Conservation (phyloP, 2,797 vertebrate genomes). For the Emydoidea blandingii region DNA sequence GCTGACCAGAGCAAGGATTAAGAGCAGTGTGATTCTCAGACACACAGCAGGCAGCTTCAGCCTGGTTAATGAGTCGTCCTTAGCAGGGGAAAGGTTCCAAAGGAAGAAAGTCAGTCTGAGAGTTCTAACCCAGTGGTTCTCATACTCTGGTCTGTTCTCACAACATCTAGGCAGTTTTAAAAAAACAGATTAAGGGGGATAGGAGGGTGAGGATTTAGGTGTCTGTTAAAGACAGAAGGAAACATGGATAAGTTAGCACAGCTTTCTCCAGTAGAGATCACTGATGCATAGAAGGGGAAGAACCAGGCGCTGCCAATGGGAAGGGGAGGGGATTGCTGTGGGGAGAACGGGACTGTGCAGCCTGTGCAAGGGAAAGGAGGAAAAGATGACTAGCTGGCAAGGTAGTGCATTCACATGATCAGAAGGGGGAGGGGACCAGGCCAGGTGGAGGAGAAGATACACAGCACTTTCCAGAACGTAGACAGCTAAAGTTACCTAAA, state of each 20-base stretch:
- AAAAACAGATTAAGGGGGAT: neutral
- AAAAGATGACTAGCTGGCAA: neutral
- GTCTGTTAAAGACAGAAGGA: neutral
- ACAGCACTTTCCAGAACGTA: neutral
- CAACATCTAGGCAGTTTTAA: neutral
- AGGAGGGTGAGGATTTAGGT: neutral
- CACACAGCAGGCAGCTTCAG: neutral
- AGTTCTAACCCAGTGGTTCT: neutral
- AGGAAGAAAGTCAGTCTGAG: too few species aligned
- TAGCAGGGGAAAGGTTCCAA: neutral
- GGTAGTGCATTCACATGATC: neutral
- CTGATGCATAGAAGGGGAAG: neutral
- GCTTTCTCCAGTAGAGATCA: neutral
- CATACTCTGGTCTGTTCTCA: neutral
- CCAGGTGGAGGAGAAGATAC: neutral
- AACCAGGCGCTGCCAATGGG: neutral
- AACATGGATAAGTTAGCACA: neutral
- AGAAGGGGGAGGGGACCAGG: neutral
- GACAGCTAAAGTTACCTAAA: neutral
- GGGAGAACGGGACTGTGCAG: neutral
- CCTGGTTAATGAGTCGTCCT: neutral
- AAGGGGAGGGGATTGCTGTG: neutral
- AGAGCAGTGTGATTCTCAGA: neutral
- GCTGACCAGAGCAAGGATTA: neutral
- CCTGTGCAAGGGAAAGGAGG: neutral